Evolutionary conservation across 1,140 invertebrate genomes (phyloP), one percentile per base, ranked within the genome.

Genomic region (Sitodiplosis mosellana): DNA sequence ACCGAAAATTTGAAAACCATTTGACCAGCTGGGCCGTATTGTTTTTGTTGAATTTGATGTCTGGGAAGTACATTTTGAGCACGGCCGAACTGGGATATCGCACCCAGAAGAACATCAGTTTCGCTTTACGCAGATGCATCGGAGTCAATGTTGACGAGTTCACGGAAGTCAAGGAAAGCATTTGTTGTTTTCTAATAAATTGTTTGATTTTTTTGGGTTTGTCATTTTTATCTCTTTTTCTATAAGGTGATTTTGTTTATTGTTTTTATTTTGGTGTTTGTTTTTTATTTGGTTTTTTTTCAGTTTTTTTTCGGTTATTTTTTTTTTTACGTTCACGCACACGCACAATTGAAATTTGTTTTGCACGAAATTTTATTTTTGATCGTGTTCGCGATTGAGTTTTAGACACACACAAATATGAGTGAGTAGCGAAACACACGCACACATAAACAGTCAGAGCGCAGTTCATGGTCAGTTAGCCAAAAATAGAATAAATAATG

Each of bases 41-140:
- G 76, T 98, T 97, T 74, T 99, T 99, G 78, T 99, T 99, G 77
- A 99, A 99, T 67, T 93, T 94, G 70, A 99, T 97, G 75, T 99
- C 96, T 12, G 94, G 94, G 76, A 99, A 99, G 77, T 95, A 99
- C 79, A 93, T 94, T 76, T 99, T 99, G 61, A 99, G 81, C 53
- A 98, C 86, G 56, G 90, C 83, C 41, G 94, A 98, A 67, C 87
- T 95, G 37, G 95, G 95, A 71, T 99, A 99, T 56, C 95, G 80
- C 53, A 94, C 92, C 84, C 91, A 99, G 82, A 99, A 99, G 83
- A 99, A 99, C 96, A 99, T 99, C 70, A 99, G 76, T 75, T 99
- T 99, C 44, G 96, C 96, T 70, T 99, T 99, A 60, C 95, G 79
- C 61, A 99, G 82, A 76, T 99, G 96, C 89, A 99, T 97, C 58